Evolutionary conservation across 2,113 vertebrate genomes (phyloP).

Genomic region (Apeltes quadracus): DNA sequence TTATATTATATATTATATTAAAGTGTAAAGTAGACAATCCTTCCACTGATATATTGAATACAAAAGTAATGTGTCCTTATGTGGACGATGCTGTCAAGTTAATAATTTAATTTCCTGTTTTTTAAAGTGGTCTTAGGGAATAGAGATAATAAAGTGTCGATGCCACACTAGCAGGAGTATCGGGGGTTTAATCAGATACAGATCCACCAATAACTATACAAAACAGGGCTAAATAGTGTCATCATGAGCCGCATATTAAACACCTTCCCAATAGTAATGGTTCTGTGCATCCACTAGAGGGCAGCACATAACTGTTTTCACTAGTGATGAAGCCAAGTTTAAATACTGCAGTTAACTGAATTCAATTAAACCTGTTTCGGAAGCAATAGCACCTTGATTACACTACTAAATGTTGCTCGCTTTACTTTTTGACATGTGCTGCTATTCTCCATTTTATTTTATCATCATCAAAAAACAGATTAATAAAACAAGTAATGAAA

Average conservation of each 20-base stretch:
- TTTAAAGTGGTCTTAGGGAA: too few relatives aligned
- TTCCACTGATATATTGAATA: too few relatives aligned
- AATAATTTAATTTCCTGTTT: too few relatives aligned
- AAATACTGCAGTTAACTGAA: neutral
- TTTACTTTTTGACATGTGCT: neutral
- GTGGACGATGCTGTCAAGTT: too few relatives aligned
- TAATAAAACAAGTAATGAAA: neutral
- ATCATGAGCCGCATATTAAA: neutral
- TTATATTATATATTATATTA: too few relatives aligned
- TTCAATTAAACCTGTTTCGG: neutral
- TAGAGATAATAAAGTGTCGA: too few relatives aligned
- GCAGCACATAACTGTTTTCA: slow-evolving; percentile 53
- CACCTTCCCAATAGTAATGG: slow-evolving; percentile 16
- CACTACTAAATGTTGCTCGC: too few relatives aligned
- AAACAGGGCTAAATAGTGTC: neutral
- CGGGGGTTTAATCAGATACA: neutral
- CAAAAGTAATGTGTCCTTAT: too few relatives aligned
- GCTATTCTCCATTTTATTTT: neutral
- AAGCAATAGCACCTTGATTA: neutral
- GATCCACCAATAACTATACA: neutral
- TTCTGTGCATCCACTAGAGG: slow-evolving; percentile 55
- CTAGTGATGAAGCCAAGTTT: neutral
- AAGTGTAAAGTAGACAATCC: too few relatives aligned
- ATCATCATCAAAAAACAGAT: neutral
- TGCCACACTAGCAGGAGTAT: too few relatives aligned